A percentile compares a stretch with the other conserved stretches of the same genome.
Conservation (phyloP, 2,797 vertebrate species). For the Pangasius djambal region DNA sequence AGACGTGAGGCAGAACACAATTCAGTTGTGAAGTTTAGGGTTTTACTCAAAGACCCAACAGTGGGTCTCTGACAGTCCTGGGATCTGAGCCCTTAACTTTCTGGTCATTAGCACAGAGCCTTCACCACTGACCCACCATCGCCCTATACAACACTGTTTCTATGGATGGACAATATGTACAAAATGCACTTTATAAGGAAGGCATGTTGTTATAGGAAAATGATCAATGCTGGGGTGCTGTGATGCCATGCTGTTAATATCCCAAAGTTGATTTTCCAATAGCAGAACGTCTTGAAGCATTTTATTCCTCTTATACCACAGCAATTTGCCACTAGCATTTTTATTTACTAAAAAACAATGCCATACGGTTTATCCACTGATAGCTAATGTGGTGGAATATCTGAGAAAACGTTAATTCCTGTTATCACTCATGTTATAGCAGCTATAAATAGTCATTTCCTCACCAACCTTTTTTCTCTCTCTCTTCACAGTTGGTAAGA, state of each 20-base stretch:
- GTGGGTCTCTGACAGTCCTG: background rate
- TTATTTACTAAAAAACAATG: constrained; percentile 4
- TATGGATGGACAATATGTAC: background rate
- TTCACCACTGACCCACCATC: background rate
- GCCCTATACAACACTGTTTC: background rate
- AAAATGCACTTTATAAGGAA: background rate
- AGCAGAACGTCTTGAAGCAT: background rate
- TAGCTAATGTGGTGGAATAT: background rate
- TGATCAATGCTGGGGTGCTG: background rate
- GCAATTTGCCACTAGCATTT: background rate
- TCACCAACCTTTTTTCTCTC: background rate
- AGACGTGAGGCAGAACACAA: background rate
- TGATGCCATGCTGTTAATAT: background rate
- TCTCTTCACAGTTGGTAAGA: background rate
- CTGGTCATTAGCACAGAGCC: background rate
- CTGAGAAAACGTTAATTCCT: background rate
- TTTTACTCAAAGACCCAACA: background rate
- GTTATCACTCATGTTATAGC: background rate
- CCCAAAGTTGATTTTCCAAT: background rate
- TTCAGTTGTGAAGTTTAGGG: background rate
- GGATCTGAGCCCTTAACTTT: background rate
- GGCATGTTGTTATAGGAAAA: background rate
- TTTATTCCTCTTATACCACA: background rate
- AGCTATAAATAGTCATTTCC: background rate
- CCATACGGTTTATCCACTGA: background rate